These are phyloP conservation scores for Nylanderia fulva DNA, from an alignment of 1,140 invertebrate species.

Conservation along the genomic window DNA sequence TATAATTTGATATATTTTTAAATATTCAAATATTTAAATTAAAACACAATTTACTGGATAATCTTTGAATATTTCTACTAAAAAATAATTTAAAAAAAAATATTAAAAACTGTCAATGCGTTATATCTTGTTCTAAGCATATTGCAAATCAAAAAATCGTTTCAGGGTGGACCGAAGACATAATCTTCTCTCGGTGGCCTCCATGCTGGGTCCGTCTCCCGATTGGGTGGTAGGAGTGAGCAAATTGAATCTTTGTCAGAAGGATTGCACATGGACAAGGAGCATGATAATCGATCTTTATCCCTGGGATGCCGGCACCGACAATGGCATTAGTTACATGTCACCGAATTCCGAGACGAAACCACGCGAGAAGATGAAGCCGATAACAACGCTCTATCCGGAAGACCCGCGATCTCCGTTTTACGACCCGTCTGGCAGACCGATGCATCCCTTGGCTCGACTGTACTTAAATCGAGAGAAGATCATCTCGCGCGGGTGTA, in stretches of 20 bases:
- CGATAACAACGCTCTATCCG: slow-evolving; percentile 95
- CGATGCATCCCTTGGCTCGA: slow-evolving; percentile 94
- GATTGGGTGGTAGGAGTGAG: slow-evolving; percentile 98
- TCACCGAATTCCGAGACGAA: slow-evolving; percentile 94
- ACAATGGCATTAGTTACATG: slow-evolving; percentile 97
- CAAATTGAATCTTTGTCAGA: slow-evolving; percentile 94
- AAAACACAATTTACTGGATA: background rate
- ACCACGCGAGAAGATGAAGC: slow-evolving; percentile 95
- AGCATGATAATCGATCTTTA: slow-evolving; percentile 93
- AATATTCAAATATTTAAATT: background rate
- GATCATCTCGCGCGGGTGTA: slow-evolving; percentile 90
- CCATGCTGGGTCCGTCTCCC: slow-evolving; percentile 97
- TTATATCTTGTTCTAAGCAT: background rate
- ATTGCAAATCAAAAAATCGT: too few species aligned
- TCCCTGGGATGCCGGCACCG: slow-evolving; percentile 98
- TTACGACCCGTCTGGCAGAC: slow-evolving; percentile 91
- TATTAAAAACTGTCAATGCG: background rate
- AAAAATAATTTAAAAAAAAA: background rate
- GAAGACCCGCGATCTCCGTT: slow-evolving; percentile 96
- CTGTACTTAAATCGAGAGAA: slow-evolving; percentile 90
- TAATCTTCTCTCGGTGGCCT: slow-evolving; percentile 96
- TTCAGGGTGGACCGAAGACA: slow-evolving; percentile 93
- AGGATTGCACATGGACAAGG: slow-evolving; percentile 95
- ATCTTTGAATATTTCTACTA: background rate
- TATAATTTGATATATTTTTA: background rate